These are phyloP conservation scores for Trichomycterus rosablanca DNA, from an alignment of 2,113 vertebrate species.

Conservation along the genomic window DNA sequence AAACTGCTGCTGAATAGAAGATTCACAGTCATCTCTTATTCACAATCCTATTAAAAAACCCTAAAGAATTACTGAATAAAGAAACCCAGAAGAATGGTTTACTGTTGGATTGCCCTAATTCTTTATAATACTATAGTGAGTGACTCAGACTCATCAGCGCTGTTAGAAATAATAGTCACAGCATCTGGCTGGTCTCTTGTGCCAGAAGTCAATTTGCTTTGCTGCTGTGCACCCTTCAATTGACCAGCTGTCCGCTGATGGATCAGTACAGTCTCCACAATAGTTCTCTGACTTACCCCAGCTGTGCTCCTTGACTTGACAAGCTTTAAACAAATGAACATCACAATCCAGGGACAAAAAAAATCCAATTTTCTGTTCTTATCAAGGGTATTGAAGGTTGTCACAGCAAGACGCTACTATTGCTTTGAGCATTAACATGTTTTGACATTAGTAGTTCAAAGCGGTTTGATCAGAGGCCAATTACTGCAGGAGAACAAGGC, in stretches of 20 bases:
- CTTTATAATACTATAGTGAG: too few relatives aligned
- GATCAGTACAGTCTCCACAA: slow-evolving; percentile 52
- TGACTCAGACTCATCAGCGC: too few relatives aligned
- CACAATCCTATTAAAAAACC: too few relatives aligned
- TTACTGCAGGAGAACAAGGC: slow-evolving; percentile 30
- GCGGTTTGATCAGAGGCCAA: slow-evolving; percentile 21
- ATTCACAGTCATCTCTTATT: too few relatives aligned
- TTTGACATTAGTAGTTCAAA: slow-evolving; percentile 36
- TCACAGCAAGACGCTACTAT: slow-evolving; percentile 6
- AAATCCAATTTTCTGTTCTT: slow-evolving; percentile 25
- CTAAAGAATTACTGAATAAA: too few relatives aligned
- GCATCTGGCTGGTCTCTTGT: slow-evolving; percentile 58
- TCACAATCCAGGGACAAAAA: slow-evolving; percentile 1
- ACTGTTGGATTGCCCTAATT: too few relatives aligned
- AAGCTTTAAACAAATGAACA: slow-evolving; percentile 20
- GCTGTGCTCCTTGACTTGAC: slow-evolving; percentile 47
- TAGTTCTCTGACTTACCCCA: slow-evolving; percentile 48
- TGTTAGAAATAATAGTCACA: slow-evolving; percentile 47
- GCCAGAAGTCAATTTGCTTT: slow-evolving; percentile 53
- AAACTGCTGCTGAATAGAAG: too few relatives aligned
- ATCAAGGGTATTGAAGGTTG: slow-evolving; percentile 1
- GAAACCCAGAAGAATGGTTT: too few relatives aligned
- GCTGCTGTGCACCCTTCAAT: slow-evolving; percentile 54
- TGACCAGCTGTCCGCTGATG: slow-evolving; percentile 65
- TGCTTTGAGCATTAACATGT: slow-evolving; percentile 20